A percentile compares a stretch with the other conserved stretches of the same genome.
These are phyloP conservation scores for Pangasius krempfi DNA, from an alignment of 2,797 vertebrate genomes.

Conservation along the genomic window DNA sequence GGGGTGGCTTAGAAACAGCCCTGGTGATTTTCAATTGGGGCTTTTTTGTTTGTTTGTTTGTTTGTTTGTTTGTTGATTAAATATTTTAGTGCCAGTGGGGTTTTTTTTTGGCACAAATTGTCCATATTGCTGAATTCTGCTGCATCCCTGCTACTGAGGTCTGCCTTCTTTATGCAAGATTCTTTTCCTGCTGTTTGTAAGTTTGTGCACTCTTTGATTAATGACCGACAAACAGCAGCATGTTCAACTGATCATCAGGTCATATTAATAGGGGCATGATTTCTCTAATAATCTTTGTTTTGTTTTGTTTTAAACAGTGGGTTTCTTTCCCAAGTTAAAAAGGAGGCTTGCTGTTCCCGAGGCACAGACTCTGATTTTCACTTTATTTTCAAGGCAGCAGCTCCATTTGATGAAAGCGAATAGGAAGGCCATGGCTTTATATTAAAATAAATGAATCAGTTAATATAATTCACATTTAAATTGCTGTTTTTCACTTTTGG, in stretches of 20 bases:
- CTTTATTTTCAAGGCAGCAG: not conserved
- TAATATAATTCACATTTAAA: slow-evolving; percentile 19
- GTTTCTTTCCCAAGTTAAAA: not conserved
- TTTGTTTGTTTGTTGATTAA: slow-evolving; percentile 2
- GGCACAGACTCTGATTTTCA: not conserved
- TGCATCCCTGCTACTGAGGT: slow-evolving; percentile 39
- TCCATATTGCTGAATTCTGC: slow-evolving; percentile 38
- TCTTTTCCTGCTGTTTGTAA: slow-evolving; percentile 26
- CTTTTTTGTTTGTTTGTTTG: slow-evolving; percentile 13
- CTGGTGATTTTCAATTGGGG: slow-evolving; percentile 27
- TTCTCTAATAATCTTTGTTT: slow-evolving; percentile 6
- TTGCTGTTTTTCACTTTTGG: slow-evolving; percentile 9
- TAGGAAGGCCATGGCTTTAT: not conserved
- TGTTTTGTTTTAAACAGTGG: not conserved
- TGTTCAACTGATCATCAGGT: slow-evolving; percentile 47
- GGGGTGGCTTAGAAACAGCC: slow-evolving; percentile 46
- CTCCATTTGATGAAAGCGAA: not conserved
- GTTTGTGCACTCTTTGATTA: slow-evolving; percentile 47
- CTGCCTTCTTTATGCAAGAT: slow-evolving; percentile 14
- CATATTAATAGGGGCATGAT: slow-evolving; percentile 39
- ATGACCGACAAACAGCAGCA: slow-evolving; percentile 45
- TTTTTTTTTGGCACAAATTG: slow-evolving; percentile 69
- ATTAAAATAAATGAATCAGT: not conserved
- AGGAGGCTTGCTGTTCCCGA: not conserved
- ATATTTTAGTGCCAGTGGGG: slow-evolving; percentile 66